Base-by-base conservation (phyloP, 2,797 vertebrate species). In the Tympanoctomys barrerae region DNA sequence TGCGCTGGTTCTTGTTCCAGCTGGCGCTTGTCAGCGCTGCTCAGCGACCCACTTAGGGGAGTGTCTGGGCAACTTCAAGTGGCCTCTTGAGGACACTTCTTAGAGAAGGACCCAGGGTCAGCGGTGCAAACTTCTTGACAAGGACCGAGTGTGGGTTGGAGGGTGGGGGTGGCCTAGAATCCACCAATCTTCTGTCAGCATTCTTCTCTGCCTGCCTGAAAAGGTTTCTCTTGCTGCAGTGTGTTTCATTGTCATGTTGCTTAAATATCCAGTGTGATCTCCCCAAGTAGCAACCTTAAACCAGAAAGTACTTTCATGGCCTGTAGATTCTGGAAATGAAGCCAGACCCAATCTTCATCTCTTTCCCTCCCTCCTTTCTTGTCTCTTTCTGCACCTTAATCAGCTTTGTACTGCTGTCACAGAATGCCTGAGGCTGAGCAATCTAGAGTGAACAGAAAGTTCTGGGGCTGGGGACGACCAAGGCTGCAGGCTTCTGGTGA, bases 11-110 rank as follows among this genome's bases (percentile, higher is more conserved):
- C 5, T 64, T 1, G 54, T 39, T 33, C 36, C 97, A 75, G 87
- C 92, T 70, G 73, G 73, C 5, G 68, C 92, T 8, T 28, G 46
- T 90, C 79, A 64, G 52, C 33, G 54, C 78, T n/a, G 88, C 42
- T 11, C 0, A 0, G 59, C 36, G 46, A 78, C n/a, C 78, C 28
- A 0, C 36, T 73, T 57, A 1, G 88, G 87, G 71, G 82, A 87
- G 75, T 2, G 24, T 64, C 59, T 49, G n/a, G 2, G 42, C 70
- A 59, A 88, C 87, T 92, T 97, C 92, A 96, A 97, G 95, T 78
- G 87, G 64, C 86, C 96, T 71, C 86, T 94, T 33, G 64, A 94
- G 75, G 89, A 66, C 13, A 7, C 49, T 8, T 82, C 88, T 91
- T 61, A 52, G 42, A 61, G 68, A 64, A 49, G 68, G 85, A 49